Evolutionary conservation across 2,888 invertebrate species (phyloP), one percentile per base, ranked within the genome.

Genomic region (Biston stratarius): DNA sequence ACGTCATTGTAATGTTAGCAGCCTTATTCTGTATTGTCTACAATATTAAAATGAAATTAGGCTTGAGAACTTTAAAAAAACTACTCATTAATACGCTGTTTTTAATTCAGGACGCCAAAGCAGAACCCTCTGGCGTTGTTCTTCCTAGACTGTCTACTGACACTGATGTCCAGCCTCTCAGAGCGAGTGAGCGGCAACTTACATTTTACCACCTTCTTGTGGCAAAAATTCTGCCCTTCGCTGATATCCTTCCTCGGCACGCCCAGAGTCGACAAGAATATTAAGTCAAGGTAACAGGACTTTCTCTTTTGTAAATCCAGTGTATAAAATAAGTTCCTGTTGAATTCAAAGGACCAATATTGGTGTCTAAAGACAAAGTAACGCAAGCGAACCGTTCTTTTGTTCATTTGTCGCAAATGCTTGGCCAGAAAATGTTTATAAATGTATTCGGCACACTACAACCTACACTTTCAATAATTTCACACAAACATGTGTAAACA

Each of bases 161-260:
- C 98, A 0, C 91, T 98, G 67, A 96, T 98, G 79, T 96, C 97
- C 10, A 97, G 97, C 59, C 89, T 98, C 59, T 97, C 97, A 0
- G 96, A 97, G 77, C 96, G 97, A 75, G 97, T 97, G 9, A 97
- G 97, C 78, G 96, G 96, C 2, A 97, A 97, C 90, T 95, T 96
- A 0, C 97, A 98, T 87, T 98, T 98, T 83, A 97, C 97, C 1
- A 97, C 97, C 5, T 97, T 98, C 81, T 94, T 98, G 10, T 98
- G 99, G 99, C 98, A 98, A 86, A 97, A 98, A 80, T 97, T 99
- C 81, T 98, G 98, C 80, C 99, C 99, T 0, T 96, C 97, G 0
- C 91, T 99, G 72, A 96, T 99, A 64, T 97, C 97, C 0, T 96
- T 98, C 67, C 94, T 99, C 3, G 98, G 98, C 0, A 97, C 98